Evolutionary conservation across 2,113 vertebrate species (phyloP).

Genomic region (Regulus satrapa): DNA sequence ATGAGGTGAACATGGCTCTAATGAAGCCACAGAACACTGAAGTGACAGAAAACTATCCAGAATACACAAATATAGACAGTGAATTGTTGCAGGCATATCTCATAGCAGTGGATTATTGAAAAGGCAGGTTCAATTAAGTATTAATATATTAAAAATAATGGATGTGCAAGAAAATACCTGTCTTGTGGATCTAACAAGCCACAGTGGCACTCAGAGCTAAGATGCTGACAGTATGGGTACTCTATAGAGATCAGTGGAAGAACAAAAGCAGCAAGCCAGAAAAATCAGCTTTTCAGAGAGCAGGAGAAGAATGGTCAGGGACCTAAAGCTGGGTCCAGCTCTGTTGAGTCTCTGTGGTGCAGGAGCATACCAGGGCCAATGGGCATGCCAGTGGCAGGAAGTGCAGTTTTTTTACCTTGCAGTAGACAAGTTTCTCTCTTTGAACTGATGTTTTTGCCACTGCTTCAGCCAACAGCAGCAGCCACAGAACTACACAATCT

Average conservation of each 20-base stretch:
- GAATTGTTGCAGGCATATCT: background rate
- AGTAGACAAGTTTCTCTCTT: background rate
- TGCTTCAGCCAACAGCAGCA: background rate
- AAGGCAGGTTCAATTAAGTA: background rate
- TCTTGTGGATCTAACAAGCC: background rate
- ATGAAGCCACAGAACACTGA: background rate
- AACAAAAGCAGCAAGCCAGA: background rate
- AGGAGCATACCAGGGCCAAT: background rate
- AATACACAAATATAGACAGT: background rate
- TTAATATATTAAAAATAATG: background rate
- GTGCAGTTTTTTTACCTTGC: background rate
- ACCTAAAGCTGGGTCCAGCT: background rate
- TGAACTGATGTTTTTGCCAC: background rate
- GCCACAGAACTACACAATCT: background rate
- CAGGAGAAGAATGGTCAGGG: fast-evolving
- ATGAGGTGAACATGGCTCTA: background rate
- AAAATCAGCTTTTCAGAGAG: background rate
- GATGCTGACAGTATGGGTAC: background rate
- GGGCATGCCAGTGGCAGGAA: fast-evolving
- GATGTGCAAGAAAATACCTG: background rate
- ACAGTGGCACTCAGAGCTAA: background rate
- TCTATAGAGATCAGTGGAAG: background rate
- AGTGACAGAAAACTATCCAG: background rate
- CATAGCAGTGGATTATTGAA: background rate
- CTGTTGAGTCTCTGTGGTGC: background rate